Evolutionary conservation across 2,888 invertebrate genomes (phyloP), one percentile per base, ranked within the genome.

Genomic region (Isotomurus palustris): DNA sequence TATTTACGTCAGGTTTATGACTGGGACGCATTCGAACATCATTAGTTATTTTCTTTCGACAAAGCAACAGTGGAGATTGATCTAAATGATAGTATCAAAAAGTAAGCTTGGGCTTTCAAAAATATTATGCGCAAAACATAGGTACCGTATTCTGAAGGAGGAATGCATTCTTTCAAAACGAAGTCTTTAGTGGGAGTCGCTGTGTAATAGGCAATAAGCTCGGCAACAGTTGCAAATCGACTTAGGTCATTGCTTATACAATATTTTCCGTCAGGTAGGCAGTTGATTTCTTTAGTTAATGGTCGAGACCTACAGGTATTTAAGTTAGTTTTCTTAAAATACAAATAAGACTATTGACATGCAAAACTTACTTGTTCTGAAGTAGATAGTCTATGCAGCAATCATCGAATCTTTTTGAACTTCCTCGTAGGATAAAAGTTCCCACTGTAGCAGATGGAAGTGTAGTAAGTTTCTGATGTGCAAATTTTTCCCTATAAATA

Each of bases 71-170:
- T 38, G 84, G 83, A 1, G 87, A 86, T 72, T 83, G 82, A 74
- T 87, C 87, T 87, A 73, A 14, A 6, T 19, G 40, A n/a, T 40
- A 17, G 40, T 14, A 14, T 40, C 40, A 40, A 6, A 14, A 40
- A 10, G 8, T 32, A 32, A 32, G n/a, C n/a, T n/a, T n/a, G n/a
- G n/a, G n/a, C n/a, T n/a, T n/a, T n/a, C n/a, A n/a, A n/a, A n/a
- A n/a, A n/a, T n/a, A n/a, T n/a, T n/a, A n/a, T n/a, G n/a, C n/a
- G n/a, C n/a, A n/a, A n/a, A n/a, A n/a, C n/a, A n/a, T n/a, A n/a
- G n/a, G 75, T 77, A 88, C 89, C 91, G 77, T 88, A 89, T 79
- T 90, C 90, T 0, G 91, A 89, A 10, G 91, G 87, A 22, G 88
- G 90, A 73, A 92, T 80, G 71, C 90, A 88, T 73, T 88, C 87